Evolutionary conservation across 2,888 invertebrate species (phyloP).

Genomic region (Laspeyria flexula): DNA sequence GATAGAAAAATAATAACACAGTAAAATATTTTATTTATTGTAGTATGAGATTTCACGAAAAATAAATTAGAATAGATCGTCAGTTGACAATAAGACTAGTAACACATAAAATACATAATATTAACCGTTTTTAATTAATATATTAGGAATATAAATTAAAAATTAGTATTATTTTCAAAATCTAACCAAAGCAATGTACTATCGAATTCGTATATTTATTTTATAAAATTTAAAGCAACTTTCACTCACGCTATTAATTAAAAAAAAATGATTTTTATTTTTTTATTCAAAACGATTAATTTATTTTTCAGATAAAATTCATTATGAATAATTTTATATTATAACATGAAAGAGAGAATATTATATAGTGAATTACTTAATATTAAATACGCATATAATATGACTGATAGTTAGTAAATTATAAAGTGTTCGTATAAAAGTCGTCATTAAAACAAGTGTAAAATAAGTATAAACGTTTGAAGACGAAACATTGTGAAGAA

Average conservation of each 20-base stretch:
- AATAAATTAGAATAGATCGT: too few relatives aligned
- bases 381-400: constrained; percentile 33
- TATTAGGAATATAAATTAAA: too few relatives aligned
- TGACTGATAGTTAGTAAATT: constrained; percentile 60
- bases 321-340: constrained; percentile 24
- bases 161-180: too few relatives aligned
- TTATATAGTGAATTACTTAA: constrained; percentile 42
- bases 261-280: not conserved
- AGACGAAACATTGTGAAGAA: constrained; percentile 47
- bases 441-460: constrained; percentile 28
- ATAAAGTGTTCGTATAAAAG: constrained; percentile 28
- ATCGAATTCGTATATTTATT: too few relatives aligned
- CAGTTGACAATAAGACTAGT: too few relatives aligned
- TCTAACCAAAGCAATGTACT: too few relatives aligned
- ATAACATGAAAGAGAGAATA: constrained; percentile 49
- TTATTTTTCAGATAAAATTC: constrained; percentile 22
- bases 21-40: too few relatives aligned
- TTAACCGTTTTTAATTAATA: too few relatives aligned
- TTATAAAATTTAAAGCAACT: constrained; percentile 2
- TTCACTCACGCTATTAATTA: constrained; percentile 35
- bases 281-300: not conserved
- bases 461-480: constrained; percentile 23
- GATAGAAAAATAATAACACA: too few relatives aligned
- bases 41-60: too few relatives aligned
- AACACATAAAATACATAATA: too few relatives aligned